Evolutionary conservation across 1,140 invertebrate genomes (phyloP).

Genomic region (Theocolax elegans): DNA sequence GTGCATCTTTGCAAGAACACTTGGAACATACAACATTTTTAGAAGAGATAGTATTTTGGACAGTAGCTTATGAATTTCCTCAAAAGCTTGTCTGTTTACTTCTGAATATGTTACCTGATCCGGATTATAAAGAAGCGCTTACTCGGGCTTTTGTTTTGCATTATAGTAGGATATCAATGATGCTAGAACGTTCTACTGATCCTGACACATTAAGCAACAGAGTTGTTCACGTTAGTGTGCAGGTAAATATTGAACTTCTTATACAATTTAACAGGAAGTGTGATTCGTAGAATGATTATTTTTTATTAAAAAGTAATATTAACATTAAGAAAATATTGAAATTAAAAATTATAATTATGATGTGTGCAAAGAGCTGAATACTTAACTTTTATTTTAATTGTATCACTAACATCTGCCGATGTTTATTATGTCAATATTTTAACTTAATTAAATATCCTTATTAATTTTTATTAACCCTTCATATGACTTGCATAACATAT

Average conservation of each 20-base stretch:
- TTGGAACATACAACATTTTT: slow-evolving; percentile 88
- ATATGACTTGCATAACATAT: no score
- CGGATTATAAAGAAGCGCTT: slow-evolving; percentile 94
- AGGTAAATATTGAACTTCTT: slow-evolving; percentile 66
- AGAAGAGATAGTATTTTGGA: slow-evolving; percentile 98
- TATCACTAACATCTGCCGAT: no score
- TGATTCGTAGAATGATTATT: no score
- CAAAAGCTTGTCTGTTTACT: slow-evolving; percentile 95
- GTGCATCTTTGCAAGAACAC: slow-evolving; percentile 82
- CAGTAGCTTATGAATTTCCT: slow-evolving; percentile 96
- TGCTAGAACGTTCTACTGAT: slow-evolving; percentile 86
- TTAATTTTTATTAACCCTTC: no score
- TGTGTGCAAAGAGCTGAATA: no score
- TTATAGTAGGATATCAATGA: slow-evolving; percentile 92
- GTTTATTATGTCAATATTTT: no score
- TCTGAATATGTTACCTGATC: slow-evolving; percentile 95
- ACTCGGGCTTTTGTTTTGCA: slow-evolving; percentile 95
- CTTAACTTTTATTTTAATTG: no score
- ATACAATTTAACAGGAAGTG: no score
- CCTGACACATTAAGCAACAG: slow-evolving; percentile 92
- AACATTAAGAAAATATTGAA: no score
- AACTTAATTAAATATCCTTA: no score
- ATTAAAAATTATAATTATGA: no score
- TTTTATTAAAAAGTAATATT: no score
- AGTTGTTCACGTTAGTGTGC: slow-evolving; percentile 96